These are phyloP conservation scores for Diarsia dahlii DNA, from an alignment of 2,888 invertebrate genomes.

Conservation along the genomic window DNA sequence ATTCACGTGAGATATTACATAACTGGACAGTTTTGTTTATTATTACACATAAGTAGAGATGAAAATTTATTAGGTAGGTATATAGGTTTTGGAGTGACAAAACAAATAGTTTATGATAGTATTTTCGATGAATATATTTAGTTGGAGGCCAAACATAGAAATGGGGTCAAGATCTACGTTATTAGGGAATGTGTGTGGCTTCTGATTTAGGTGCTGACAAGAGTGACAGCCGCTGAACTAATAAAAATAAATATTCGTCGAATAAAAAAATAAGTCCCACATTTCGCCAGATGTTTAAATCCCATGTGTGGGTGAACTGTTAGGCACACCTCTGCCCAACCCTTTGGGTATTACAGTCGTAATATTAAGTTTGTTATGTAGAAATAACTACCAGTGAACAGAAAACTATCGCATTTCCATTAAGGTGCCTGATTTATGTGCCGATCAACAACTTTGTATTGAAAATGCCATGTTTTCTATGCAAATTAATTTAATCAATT, in stretches of 20 bases:
- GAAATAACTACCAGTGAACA: background rate
- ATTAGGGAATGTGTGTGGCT: conserved; percentile 62
- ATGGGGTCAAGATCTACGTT: conserved; percentile 70
- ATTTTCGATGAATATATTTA: conserved; percentile 68
- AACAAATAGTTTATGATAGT: conserved; percentile 55
- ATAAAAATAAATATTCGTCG: conserved; percentile 3
- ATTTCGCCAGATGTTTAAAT: too few relatives aligned
- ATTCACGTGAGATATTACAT: conserved; percentile 47
- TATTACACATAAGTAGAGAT: conserved; percentile 41
- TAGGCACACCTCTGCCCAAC: too few relatives aligned
- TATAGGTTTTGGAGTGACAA: conserved; percentile 48
- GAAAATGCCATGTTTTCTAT: background rate
- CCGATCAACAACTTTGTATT: background rate
- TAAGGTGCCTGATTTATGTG: background rate
- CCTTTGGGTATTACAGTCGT: too few relatives aligned
- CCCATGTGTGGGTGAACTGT: too few relatives aligned
- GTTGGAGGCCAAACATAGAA: conserved; percentile 67
- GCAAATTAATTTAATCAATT: background rate
- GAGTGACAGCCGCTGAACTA: conserved; percentile 50
- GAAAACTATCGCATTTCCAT: background rate
- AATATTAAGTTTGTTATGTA: too few relatives aligned
- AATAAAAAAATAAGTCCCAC: background rate
- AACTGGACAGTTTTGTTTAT: conserved; percentile 37
- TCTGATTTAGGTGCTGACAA: conserved; percentile 50
- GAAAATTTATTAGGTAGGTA: conserved; percentile 44